Conservation (phyloP, 2,113 vertebrate genomes). For the Onychostruthus taczanowskii region DNA sequence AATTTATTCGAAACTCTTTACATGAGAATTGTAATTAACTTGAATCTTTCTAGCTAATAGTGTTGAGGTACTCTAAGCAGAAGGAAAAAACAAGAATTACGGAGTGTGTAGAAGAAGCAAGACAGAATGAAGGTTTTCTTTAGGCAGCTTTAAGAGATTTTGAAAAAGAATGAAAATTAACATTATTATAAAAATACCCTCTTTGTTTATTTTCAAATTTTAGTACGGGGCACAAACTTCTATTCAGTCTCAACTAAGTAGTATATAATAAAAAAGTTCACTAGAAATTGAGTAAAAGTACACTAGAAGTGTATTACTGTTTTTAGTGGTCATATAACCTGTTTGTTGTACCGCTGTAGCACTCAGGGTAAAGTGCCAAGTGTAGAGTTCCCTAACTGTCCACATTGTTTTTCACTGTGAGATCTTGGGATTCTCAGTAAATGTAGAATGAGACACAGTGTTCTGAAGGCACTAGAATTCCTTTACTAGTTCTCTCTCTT, state of each 20-base stretch:
- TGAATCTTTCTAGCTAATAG: background rate
- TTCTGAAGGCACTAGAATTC: background rate
- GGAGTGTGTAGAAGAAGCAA: background rate
- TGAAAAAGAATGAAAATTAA: background rate
- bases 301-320: background rate
- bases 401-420: background rate
- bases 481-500: background rate
- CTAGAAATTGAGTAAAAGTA: background rate
- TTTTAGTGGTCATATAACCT: background rate
- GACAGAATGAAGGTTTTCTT: background rate
- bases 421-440: background rate
- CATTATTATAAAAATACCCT: background rate
- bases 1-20: background rate
- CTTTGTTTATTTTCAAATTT: background rate
- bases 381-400: background rate
- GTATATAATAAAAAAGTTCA: background rate
- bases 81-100: background rate
- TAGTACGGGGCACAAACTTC: background rate
- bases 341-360: background rate
- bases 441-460: background rate
- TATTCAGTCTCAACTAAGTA: background rate
- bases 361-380: background rate
- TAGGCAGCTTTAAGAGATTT: background rate
- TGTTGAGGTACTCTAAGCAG: background rate
- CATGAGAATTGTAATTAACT: background rate